These are phyloP conservation scores for Amazonetta brasiliensis DNA, from an alignment of 2,797 vertebrate genomes.

Conservation along the genomic window DNA sequence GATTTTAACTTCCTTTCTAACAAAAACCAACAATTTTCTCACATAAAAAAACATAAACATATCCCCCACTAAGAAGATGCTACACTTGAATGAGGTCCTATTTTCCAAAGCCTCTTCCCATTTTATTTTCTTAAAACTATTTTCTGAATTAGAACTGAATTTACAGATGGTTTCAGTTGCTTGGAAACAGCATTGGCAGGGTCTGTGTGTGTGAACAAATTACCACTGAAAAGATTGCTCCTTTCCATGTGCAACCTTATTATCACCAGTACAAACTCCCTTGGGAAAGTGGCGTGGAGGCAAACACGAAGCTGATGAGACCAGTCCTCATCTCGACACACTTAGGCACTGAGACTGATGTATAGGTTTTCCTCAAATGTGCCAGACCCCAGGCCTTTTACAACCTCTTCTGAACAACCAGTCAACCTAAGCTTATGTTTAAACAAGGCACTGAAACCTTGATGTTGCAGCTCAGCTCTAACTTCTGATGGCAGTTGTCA, in stretches of 20 bases:
- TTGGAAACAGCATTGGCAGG: background rate
- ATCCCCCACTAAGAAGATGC: background rate
- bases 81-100: background rate
- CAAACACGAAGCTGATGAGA: background rate
- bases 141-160: background rate
- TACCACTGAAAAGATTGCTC: background rate
- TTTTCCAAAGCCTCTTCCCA: background rate
- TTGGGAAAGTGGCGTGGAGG: background rate
- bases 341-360: background rate
- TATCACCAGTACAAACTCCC: background rate
- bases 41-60: background rate
- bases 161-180: conserved; percentile 1
- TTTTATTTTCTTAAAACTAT: background rate
- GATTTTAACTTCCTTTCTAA: background rate
- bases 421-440: background rate
- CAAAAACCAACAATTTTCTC: background rate
- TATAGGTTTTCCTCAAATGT: background rate
- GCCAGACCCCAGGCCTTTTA: background rate
- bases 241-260: background rate
- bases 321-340: background rate
- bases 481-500: background rate
- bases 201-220: background rate
- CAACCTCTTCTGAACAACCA: background rate
- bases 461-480: background rate
- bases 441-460: background rate